Conservation (phyloP, 2,113 vertebrate species). For the Gallinago media region DNA sequence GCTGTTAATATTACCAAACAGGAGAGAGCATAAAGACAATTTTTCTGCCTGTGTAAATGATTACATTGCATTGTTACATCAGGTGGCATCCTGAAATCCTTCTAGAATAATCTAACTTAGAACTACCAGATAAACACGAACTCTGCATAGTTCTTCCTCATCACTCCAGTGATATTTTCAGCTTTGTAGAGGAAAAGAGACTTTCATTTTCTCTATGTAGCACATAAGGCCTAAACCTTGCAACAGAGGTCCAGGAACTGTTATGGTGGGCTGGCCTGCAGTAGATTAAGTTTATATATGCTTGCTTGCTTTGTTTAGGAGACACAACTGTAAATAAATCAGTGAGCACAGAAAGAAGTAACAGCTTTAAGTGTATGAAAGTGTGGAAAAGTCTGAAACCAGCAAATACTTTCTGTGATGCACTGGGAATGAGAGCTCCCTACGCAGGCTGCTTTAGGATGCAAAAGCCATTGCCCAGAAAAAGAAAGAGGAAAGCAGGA, state of each 20-base stretch:
- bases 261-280: neutral
- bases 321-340: neutral
- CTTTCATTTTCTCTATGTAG: neutral
- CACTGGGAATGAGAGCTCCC: neutral
- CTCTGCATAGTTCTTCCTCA: neutral
- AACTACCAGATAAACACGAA: neutral
- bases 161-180: neutral
- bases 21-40: neutral
- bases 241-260: neutral
- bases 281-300: neutral
- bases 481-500: neutral
- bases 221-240: neutral
- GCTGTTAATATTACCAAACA: neutral
- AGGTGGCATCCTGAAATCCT: neutral
- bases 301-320: neutral
- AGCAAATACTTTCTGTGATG: neutral
- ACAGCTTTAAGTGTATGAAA: neutral
- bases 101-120: neutral
- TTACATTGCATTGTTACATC: neutral
- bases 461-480: neutral
- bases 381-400: neutral
- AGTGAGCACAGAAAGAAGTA: neutral
- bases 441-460: neutral
- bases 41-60: neutral
- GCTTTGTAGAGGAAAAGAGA: neutral